These are phyloP conservation scores for Elgaria multicarinata DNA, from an alignment of 2,113 vertebrate species.

Conservation along the genomic window DNA sequence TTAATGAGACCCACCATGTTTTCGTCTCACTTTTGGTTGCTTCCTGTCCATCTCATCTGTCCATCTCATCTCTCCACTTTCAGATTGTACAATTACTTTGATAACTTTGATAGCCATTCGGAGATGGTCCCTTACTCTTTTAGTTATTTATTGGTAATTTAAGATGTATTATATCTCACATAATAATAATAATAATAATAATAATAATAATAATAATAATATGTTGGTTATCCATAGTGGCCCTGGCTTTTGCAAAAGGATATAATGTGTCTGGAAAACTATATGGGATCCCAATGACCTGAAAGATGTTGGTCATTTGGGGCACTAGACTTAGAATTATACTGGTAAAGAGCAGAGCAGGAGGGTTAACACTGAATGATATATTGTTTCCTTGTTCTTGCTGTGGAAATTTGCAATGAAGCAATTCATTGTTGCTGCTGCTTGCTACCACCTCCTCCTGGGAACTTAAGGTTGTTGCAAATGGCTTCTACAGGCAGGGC, in stretches of 20 bases:
- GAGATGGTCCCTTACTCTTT: background rate
- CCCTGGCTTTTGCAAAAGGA: background rate
- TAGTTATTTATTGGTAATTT: no score
- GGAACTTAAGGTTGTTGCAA: background rate
- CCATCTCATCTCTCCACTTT: background rate
- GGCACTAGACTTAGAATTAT: background rate
- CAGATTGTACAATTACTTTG: background rate
- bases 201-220: no score
- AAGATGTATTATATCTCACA: no score
- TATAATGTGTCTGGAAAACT: background rate
- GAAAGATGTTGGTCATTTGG: background rate
- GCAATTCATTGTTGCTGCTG: background rate
- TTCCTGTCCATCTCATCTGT: background rate
- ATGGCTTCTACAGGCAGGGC: background rate
- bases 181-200: no score
- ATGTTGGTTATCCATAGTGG: no score
- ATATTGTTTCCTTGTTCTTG: background rate
- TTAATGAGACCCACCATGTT: background rate
- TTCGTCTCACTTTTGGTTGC: background rate
- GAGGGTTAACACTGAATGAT: background rate
- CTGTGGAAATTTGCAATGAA: background rate
- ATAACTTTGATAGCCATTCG: background rate
- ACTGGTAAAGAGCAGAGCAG: background rate
- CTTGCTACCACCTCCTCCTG: background rate
- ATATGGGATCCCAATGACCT: background rate